phyloP scores from a whole-genome alignment of 2,113 vertebrate species.

The Phylloscopus whistleri region DNA sequence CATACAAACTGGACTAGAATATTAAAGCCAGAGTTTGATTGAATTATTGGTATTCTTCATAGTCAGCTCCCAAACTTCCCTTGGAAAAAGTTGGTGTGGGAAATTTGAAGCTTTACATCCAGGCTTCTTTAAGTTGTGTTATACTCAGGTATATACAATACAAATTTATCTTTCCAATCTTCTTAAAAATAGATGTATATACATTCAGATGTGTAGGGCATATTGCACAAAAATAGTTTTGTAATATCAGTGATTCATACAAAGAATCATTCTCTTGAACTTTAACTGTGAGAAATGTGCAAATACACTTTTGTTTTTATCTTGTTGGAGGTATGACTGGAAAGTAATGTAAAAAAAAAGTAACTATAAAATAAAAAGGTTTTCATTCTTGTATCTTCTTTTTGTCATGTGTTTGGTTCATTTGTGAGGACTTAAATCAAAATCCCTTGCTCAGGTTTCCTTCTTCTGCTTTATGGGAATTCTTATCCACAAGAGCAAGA shows the following conservation, averaged over 20 bases:
- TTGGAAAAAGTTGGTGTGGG: background rate
- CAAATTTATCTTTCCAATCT: background rate
- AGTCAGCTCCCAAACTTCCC: background rate
- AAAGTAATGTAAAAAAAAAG: background rate
- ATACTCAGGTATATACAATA: background rate
- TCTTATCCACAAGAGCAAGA: background rate
- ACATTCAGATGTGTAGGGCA: background rate
- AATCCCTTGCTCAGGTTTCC: background rate
- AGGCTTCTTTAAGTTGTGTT: background rate
- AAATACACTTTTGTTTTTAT: background rate
- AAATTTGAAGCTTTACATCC: background rate
- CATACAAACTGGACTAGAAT: background rate
- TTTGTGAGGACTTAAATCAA: background rate
- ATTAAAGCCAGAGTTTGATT: background rate
- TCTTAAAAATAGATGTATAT: background rate
- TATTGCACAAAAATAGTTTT: background rate
- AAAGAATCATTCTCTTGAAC: background rate
- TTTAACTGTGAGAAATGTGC: background rate
- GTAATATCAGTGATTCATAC: background rate
- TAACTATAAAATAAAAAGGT: background rate
- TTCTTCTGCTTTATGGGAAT: background rate
- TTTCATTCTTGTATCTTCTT: constrained; percentile 21
- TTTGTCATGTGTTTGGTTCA: constrained; percentile 1
- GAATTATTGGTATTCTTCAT: background rate
- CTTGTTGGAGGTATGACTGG: background rate